phyloP scores from a whole-genome alignment of 2,888 invertebrate species.

The Macaria notata region DNA sequence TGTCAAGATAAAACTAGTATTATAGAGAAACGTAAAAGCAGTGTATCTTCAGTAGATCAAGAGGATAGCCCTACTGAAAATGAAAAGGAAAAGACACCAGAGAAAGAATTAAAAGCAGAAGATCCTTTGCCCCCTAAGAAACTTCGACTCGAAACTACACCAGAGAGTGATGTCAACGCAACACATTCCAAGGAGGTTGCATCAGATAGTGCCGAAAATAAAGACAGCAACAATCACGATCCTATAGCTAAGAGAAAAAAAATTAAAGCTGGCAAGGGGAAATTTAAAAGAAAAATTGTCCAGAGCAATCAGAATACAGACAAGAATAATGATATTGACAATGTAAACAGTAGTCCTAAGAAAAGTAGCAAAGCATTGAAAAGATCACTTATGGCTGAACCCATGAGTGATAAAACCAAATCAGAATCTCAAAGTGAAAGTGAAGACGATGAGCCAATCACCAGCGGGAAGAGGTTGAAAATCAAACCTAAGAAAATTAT shows the following conservation, averaged over 20 bases:
- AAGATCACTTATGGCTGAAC: slow-evolving; percentile 61
- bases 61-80: slow-evolving; percentile 55
- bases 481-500: slow-evolving; percentile 75
- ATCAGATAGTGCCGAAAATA: slow-evolving; percentile 51
- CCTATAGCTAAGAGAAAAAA: slow-evolving; percentile 64
- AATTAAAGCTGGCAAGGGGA: slow-evolving; percentile 70
- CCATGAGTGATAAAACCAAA: slow-evolving; percentile 68
- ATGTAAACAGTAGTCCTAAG: slow-evolving; percentile 48
- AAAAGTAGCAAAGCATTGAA: slow-evolving; percentile 65
- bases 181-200: slow-evolving; percentile 68
- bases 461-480: slow-evolving; percentile 71
- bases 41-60: slow-evolving; percentile 69
- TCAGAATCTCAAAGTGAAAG: slow-evolving; percentile 76
- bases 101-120: slow-evolving; percentile 60
- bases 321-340: slow-evolving; percentile 43
- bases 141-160: slow-evolving; percentile 65
- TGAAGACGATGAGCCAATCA: slow-evolving; percentile 66
- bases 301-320: slow-evolving; percentile 39
- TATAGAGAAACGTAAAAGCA: slow-evolving; percentile 71
- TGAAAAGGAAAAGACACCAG: slow-evolving; percentile 58
- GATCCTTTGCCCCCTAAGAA: slow-evolving; percentile 70
- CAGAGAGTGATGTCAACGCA: slow-evolving; percentile 57
- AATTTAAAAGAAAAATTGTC: slow-evolving; percentile 66
- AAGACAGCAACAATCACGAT: slow-evolving; percentile 49
- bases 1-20: slow-evolving; percentile 70